Evolutionary conservation across 2,113 vertebrate species (phyloP).

Genomic region (Centropus bengalensis): DNA sequence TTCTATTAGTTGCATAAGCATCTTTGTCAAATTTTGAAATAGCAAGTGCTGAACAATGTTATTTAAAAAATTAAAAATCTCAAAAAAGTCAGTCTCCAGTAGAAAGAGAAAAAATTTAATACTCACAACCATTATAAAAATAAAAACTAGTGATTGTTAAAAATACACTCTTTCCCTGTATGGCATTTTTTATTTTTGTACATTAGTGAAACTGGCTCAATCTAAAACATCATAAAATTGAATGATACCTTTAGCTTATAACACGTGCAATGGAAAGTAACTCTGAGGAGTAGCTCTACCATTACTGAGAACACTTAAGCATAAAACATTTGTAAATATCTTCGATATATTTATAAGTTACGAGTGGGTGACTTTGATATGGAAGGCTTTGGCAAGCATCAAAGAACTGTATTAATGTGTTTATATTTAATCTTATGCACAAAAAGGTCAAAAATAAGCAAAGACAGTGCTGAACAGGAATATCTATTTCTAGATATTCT

Average conservation of each 20-base stretch:
- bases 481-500: not conserved
- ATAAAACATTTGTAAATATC: not conserved
- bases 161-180: not conserved
- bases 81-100: not conserved
- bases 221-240: not conserved
- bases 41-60: not conserved
- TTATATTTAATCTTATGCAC: not conserved
- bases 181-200: not conserved
- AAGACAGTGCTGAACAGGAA: not conserved
- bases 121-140: not conserved
- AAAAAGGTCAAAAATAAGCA: not conserved
- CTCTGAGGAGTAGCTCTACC: not conserved
- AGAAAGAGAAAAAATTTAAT: not conserved
- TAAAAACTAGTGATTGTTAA: not conserved
- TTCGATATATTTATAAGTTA: not conserved
- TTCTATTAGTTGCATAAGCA: not conserved
- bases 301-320: not conserved
- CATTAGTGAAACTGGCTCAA: not conserved
- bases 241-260: not conserved
- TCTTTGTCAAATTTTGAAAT: not conserved
- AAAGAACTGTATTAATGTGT: not conserved
- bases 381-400: not conserved
- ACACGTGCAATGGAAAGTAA: not conserved
- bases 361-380: not conserved
- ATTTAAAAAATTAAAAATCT: not conserved